Evolutionary conservation across 1,140 invertebrate species (phyloP), one percentile per base, ranked within the genome.

Genomic region (Hermetia illucens): DNA sequence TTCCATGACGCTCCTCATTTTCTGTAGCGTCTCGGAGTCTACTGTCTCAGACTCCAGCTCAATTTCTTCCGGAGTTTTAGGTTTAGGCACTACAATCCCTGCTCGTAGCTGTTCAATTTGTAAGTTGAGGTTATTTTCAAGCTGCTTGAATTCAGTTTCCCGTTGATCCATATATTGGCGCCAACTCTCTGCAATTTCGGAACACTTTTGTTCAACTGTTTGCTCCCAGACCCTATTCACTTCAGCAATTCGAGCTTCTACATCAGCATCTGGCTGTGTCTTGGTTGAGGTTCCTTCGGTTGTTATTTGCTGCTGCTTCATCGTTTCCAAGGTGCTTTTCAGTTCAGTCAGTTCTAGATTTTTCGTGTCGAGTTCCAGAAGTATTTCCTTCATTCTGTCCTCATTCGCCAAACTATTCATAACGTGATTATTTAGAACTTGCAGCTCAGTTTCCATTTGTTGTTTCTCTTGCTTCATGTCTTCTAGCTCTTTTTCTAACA

Each of bases 171-270:
- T 58, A 54, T 77, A 72, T 40, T 71, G 61, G 52, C 75, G 74
- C 74, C 73, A 77, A 44, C 71, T 64, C 54, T 70, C 70, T 15
- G 73, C 73, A 38, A 76, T 68, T 61, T 74, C 71, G 51, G 63
- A 63, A 34, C 73, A 73, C 34, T 71, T 61, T 49, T 75, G 71
- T 50, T 76, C 73, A 27, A 75, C 65, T 36, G 68, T 59, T 29
- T 60, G 40, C 36, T 60, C 49, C 67, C 67, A 69, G 34, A 64
- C 51, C 22, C 48, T 44, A 31, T 60, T 60, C n/a, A 59, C 36
- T 0, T 38, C 19, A 3, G 34, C 39, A 12, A 57, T 27, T 35
- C 53, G 45, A 0, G 33, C 42, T 25, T 36, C 34, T n/a, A 20
- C 21, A 12, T 36, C 22, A 15, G 3, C 3, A 1, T 5, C 6